A percentile compares a stretch with the other conserved stretches of the same genome.
phyloP scores from a whole-genome alignment of 2,888 invertebrate genomes.

The Synergus umbraculus region DNA sequence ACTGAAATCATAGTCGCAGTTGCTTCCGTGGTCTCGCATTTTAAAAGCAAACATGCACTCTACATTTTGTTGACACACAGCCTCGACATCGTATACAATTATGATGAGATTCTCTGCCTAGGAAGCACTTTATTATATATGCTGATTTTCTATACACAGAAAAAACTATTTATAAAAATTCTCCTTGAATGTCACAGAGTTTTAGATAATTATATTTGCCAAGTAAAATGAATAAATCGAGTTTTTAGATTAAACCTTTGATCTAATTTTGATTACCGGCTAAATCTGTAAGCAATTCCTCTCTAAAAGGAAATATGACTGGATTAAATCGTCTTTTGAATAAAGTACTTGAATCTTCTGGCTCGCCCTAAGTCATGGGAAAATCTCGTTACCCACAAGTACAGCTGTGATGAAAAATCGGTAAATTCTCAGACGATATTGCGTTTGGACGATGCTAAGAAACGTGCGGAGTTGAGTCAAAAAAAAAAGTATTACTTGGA shows the following conservation, averaged over 20 bases:
- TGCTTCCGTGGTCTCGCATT: slow-evolving; percentile 27
- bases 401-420: slow-evolving; percentile 45
- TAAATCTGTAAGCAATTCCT: too few relatives aligned
- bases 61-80: slow-evolving; percentile 25
- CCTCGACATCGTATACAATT: not conserved
- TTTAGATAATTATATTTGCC: too few relatives aligned
- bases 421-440: slow-evolving; percentile 45
- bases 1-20: slow-evolving; percentile 61
- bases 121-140: slow-evolving; percentile 13
- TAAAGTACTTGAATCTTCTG: slow-evolving; percentile 3
- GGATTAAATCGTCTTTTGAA: slow-evolving; percentile 7
- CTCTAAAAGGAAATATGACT: not conserved
- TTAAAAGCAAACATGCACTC: slow-evolving; percentile 37
- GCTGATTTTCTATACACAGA: not conserved
- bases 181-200: too few relatives aligned
- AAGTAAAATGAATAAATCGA: too few relatives aligned
- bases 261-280: too few relatives aligned
- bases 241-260: too few relatives aligned
- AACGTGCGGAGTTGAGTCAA: slow-evolving; percentile 1
- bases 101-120: slow-evolving; percentile 21
- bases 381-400: slow-evolving; percentile 55
- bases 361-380: slow-evolving; percentile 10
- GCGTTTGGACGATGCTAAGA: slow-evolving; percentile 36
- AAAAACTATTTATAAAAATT: not conserved
- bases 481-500: slow-evolving; percentile 32